Evolutionary conservation across 2,888 invertebrate species (phyloP), one percentile per base, ranked within the genome.

Genomic region (Frankliniella intonsa): DNA sequence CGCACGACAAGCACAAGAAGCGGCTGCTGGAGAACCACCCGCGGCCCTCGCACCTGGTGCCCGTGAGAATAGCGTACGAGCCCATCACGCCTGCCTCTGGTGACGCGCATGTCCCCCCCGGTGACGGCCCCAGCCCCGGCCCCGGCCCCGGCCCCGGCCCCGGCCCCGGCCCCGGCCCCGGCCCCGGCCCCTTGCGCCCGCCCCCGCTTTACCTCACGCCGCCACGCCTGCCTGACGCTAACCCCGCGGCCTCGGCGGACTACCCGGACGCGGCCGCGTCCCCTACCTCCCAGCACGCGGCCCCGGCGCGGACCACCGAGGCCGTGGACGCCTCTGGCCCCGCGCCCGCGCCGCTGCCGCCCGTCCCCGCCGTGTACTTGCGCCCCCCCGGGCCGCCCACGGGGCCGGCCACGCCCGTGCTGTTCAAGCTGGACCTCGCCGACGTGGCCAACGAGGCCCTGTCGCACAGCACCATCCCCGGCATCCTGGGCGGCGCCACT

Each of bases 401-500:
- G 22, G 69, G 69, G 25, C 25, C 69, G 11, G 11, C 69, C 11
- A 2, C 11, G 69, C 69, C 69, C 69, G 69, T 76, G 22, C 69
- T 76, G 22, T 76, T 76, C 69, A 76, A 25, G 8, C 69, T 76
- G 69, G 22, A 76, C 22, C 69, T 76, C 69, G 25, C 25, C 1
- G 69, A 76, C 69, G 69, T 76, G 69, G 69, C 69, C 22, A 11
- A 76, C 25, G 69, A 22, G 22, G 69, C 69, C 25, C 10, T 25
- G 69, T 22, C 69, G 25, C 69, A 76, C 22, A 76, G 69, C 69
- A 76, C 69, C 69, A 76, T 22, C 69, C 69, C 69, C 22, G 69
- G 5, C 69, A 25, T 76, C 69, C n/a, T 62, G 62, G 62, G 22
- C 25, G 25, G 2, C 22, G 22, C 25, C 22, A 25, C 69, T 76